Conservation (phyloP, 1,140 invertebrate species). For the Euura lappo region DNA sequence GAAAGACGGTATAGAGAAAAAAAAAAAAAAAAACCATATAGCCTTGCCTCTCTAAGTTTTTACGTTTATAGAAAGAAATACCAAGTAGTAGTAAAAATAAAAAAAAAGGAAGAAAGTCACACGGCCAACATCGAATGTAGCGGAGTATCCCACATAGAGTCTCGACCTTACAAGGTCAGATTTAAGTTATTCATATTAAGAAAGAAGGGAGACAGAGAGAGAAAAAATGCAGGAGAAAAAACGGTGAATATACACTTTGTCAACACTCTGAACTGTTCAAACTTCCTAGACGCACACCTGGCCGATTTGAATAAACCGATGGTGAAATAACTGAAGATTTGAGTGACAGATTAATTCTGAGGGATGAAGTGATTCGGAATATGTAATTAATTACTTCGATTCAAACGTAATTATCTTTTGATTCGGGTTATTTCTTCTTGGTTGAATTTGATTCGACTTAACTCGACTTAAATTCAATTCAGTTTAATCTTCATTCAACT, state of each 20-base stretch:
- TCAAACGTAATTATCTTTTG: too few relatives aligned
- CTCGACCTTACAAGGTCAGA: conserved; percentile 3
- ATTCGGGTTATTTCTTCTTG: too few relatives aligned
- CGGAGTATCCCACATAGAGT: conserved; percentile 3
- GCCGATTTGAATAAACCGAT: too few relatives aligned
- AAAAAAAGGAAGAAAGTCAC: neutral
- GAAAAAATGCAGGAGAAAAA: neutral
- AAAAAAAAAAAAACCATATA: neutral
- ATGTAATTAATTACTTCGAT: too few relatives aligned
- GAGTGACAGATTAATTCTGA: too few relatives aligned
- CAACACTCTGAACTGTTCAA: conserved; percentile 39
- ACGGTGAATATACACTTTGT: conserved; percentile 39
- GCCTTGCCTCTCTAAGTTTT: too few relatives aligned
- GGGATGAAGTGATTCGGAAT: too few relatives aligned
- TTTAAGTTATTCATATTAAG: neutral
- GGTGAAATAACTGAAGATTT: too few relatives aligned
- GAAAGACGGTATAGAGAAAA: neutral
- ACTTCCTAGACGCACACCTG: conserved; percentile 33
- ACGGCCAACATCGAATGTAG: conserved; percentile 4
- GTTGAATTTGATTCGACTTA: too few relatives aligned
- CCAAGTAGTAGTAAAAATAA: neutral
- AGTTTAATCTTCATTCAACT: too few relatives aligned
- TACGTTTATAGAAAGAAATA: conserved; percentile 15
- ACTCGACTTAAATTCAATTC: too few relatives aligned
- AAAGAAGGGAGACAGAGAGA: too few relatives aligned